Conservation (phyloP, 2,113 vertebrate species). For the Hydropotes inermis region DNA sequence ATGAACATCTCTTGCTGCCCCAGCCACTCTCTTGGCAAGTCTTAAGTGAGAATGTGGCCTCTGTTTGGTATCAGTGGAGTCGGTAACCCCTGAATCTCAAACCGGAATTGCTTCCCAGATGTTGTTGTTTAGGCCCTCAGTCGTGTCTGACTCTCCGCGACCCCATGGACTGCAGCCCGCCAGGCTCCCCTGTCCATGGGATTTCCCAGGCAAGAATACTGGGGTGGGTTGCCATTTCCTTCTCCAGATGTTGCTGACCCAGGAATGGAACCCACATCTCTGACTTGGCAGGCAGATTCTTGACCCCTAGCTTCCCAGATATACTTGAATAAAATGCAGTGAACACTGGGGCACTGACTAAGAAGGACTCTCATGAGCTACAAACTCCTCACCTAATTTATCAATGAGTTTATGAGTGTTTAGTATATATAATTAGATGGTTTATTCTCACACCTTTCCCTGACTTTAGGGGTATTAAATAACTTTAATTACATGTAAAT, state of each 20-base stretch:
- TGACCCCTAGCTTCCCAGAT: neutral
- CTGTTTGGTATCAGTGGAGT: neutral
- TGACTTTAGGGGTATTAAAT: neutral
- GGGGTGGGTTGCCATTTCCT: neutral
- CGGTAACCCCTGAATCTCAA: neutral
- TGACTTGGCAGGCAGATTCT: neutral
- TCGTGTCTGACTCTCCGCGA: neutral
- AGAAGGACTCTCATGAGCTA: neutral
- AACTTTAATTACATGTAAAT: neutral
- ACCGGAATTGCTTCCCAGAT: neutral
- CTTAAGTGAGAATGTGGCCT: neutral
- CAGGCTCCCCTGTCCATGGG: neutral
- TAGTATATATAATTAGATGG: neutral
- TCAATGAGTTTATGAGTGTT: neutral
- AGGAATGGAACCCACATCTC: neutral
- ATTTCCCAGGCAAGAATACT: neutral
- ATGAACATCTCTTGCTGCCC: neutral
- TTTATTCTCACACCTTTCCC: neutral
- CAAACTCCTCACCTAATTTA: neutral
- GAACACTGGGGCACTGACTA: neutral
- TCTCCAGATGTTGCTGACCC: neutral
- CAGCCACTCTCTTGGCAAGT: neutral
- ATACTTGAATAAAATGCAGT: neutral
- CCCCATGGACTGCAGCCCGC: neutral
- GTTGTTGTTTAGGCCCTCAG: neutral